Evolutionary conservation across 2,113 vertebrate species (phyloP).

Genomic region (Ursus arctos): DNA sequence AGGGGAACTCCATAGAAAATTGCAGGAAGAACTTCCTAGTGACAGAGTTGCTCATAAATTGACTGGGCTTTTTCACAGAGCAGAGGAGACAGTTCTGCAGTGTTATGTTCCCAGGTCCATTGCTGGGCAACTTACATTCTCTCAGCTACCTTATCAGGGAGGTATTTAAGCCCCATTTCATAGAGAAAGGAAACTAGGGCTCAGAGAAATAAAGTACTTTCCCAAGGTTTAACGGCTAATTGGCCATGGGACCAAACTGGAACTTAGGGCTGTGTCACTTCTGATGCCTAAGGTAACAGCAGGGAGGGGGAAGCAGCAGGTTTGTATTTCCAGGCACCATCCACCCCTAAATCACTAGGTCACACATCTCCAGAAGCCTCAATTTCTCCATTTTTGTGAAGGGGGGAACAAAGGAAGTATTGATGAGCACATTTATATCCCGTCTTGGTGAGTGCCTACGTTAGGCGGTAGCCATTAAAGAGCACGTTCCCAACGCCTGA

Average conservation of each 20-base stretch:
- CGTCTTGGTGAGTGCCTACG: neutral
- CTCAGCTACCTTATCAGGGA: neutral
- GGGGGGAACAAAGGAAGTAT: neutral
- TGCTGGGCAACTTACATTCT: neutral
- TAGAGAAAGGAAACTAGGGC: neutral
- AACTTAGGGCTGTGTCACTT: neutral
- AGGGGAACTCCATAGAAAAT: neutral
- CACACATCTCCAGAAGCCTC: neutral
- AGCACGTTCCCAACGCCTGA: no score
- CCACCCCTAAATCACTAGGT: neutral
- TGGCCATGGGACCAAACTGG: neutral
- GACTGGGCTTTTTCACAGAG: accelerated
- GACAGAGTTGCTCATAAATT: no score
- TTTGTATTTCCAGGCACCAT: neutral
- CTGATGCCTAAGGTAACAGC: neutral
- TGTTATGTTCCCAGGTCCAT: neutral
- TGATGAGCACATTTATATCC: accelerated
- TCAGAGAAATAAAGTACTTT: neutral
- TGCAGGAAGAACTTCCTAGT: neutral
- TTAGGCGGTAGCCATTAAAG: neutral
- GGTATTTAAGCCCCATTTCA: neutral
- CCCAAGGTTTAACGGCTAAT: neutral
- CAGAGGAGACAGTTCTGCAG: neutral
- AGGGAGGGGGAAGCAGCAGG: neutral
- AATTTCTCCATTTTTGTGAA: neutral